Conservation (phyloP, 1,140 invertebrate genomes). For the Cecropterus lyciades region DNA sequence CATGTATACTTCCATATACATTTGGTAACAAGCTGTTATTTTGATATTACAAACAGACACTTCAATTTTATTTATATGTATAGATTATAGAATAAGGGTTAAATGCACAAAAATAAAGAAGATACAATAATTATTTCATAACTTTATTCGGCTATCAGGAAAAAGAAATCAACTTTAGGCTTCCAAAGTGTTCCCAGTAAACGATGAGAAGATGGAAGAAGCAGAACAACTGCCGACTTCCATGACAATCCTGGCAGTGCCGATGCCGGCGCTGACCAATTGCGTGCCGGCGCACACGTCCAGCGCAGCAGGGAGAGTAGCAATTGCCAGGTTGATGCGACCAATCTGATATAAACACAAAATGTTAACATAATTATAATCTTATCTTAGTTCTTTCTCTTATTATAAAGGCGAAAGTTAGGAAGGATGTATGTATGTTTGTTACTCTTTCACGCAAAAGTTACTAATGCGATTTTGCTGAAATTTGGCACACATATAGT, state of each 20-base stretch:
- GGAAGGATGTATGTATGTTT: too few species aligned
- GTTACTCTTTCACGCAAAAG: too few species aligned
- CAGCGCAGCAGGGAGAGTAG: conserved; percentile 62
- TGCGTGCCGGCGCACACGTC: conserved; percentile 64
- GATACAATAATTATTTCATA: background rate
- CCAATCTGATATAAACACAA: conserved; percentile 58
- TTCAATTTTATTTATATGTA: too few species aligned
- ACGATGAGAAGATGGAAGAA: conserved; percentile 45
- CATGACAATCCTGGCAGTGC: conserved; percentile 56
- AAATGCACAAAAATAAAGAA: background rate
- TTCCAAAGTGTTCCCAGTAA: conserved; percentile 40
- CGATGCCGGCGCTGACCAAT: conserved; percentile 58
- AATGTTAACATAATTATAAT: too few species aligned
- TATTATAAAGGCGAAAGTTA: too few species aligned
- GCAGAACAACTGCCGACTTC: conserved; percentile 68
- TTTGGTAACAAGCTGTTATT: too few species aligned
- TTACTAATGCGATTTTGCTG: too few species aligned
- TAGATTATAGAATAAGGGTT: too few species aligned
- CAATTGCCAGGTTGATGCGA: conserved; percentile 60
- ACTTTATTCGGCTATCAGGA: conserved; percentile 4
- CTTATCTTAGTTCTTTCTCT: too few species aligned
- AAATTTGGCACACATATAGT: too few species aligned
- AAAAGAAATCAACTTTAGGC: conserved; percentile 19
- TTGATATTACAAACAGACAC: too few species aligned
- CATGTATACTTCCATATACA: too few species aligned